Percentiles rank a stretch among this genome's conserved stretches.
These are phyloP conservation scores for Eristalinus aeneus DNA, from an alignment of 2,888 invertebrate species.

Conservation along the genomic window DNA sequence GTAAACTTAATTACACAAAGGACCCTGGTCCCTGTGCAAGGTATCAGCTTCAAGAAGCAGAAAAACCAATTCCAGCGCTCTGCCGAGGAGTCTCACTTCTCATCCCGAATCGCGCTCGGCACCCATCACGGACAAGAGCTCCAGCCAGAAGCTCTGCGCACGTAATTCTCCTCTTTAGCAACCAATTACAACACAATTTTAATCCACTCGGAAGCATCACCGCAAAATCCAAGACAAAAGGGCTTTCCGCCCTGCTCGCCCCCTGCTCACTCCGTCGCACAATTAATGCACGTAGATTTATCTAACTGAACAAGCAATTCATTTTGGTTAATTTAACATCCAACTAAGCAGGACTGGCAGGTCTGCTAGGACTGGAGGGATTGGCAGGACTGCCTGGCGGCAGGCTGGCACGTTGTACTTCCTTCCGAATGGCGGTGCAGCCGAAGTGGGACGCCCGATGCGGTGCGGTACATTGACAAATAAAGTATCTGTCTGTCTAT, in stretches of 20 bases:
- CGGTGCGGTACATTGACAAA: slow-evolving; percentile 55
- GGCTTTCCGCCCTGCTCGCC: slow-evolving; percentile 30
- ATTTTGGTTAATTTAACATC: slow-evolving; percentile 68
- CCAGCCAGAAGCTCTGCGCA: slow-evolving; percentile 28
- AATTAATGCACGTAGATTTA: slow-evolving; percentile 68
- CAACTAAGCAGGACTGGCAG: slow-evolving; percentile 43
- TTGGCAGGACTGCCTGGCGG: neutral
- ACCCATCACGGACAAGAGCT: neutral
- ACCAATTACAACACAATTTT: slow-evolving; percentile 67
- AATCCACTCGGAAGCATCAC: slow-evolving; percentile 66
- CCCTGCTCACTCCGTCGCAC: slow-evolving; percentile 50
- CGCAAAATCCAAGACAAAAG: slow-evolving; percentile 66
- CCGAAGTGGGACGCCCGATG: neutral
- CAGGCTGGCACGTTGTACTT: neutral
- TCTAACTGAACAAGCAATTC: slow-evolving; percentile 68
- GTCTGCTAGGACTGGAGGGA: neutral
- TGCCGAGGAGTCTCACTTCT: neutral
- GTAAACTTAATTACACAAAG: slow-evolving; percentile 56
- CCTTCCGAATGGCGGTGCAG: neutral
- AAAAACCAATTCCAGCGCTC: neutral
- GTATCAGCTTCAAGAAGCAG: slow-evolving; percentile 20
- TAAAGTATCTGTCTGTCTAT: slow-evolving; percentile 62
- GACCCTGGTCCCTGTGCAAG: neutral
- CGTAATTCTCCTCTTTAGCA: slow-evolving; percentile 56
- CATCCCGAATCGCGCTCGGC: neutral